Percentiles rank a stretch among this genome's conserved stretches.
Evolutionary conservation across 2,888 invertebrate genomes (phyloP).

Genomic region (Tetrapedia diversipes): DNA sequence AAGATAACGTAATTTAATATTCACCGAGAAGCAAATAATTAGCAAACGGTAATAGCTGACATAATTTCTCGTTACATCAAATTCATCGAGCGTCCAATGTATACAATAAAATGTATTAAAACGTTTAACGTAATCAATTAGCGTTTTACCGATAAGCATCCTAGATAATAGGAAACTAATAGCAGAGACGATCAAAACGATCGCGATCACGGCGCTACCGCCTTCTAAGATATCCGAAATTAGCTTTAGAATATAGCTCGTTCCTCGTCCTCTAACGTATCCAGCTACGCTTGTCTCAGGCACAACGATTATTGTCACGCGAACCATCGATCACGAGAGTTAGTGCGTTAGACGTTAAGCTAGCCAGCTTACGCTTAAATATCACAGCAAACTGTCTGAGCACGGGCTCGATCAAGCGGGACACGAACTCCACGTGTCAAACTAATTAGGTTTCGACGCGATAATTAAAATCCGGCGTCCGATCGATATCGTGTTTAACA

Average conservation of each 20-base stretch:
- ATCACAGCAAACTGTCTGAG: slow-evolving; percentile 36
- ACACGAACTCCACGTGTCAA: slow-evolving; percentile 40
- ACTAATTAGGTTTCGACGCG: slow-evolving; percentile 51
- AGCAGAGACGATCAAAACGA: no score
- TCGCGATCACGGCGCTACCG: no score
- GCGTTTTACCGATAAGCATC: no score
- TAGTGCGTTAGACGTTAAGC: slow-evolving; percentile 5
- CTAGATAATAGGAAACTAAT: no score
- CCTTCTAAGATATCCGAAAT: not conserved
- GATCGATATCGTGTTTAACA: slow-evolving; percentile 60
- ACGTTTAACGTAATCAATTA: no score
- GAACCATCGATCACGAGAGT: slow-evolving; percentile 5
- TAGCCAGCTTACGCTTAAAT: slow-evolving; percentile 4
- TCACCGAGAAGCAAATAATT: no score
- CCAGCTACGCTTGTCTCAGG: not conserved
- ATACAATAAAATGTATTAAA: no score
- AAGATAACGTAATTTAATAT: no score
- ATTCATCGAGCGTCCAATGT: no score
- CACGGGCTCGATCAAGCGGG: slow-evolving; percentile 30
- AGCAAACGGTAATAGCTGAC: no score
- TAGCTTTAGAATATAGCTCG: not conserved
- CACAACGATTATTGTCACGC: not conserved
- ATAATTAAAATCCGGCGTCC: slow-evolving; percentile 59
- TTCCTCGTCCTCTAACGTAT: no score
- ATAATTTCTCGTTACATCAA: no score